Evolutionary conservation across 1,140 invertebrate genomes (phyloP), one percentile per base, ranked within the genome.

Genomic region (Sesamia nonagrioides): DNA sequence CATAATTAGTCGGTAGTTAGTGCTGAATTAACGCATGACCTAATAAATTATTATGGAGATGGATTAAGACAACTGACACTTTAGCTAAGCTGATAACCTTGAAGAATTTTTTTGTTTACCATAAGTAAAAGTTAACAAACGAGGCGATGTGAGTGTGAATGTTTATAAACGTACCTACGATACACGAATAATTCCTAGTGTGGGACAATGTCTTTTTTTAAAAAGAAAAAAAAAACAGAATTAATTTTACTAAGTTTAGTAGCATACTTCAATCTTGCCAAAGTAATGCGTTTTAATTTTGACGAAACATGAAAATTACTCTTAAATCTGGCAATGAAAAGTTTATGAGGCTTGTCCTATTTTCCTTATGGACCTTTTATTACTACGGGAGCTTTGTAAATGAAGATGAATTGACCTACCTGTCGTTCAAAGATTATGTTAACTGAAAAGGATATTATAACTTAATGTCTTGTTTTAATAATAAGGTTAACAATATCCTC

Each of bases 21-120:
- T 13, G 48, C 18, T 15, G 11, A 74, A 74, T 74, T 74, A 74
- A n/a, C 52, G 40, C 6, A 6, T 74, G 54, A 48, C 71, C 71
- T 60, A 60, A 27, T 60, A 45, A 60, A 40, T 40, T 18, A 63
- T 63, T 21, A 66, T 66, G 27, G 27, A 27, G 27, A 27, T 27
- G 27, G 27, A 27, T 27, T 27, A 27, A 27, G 3, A 27, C 27
- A 27, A 1, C 27, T 27, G 27, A 27, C 3, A 27, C 27, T 27
- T 27, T 27, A 3, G 27, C 27, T 27, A 27, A 27, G 3, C 27
- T 27, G 27, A 27, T 27, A 27, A 27, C 27, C 27, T 1, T 3
- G 27, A 27, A 27, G 27, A 27, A 27, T 27, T 3, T 27, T n/a
- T n/a, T n/a, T n/a, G n/a, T n/a, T 27, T 27, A 27, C 27, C 27